phyloP scores from a whole-genome alignment of 2,888 invertebrate species.

The Drosophila neotestacea region DNA sequence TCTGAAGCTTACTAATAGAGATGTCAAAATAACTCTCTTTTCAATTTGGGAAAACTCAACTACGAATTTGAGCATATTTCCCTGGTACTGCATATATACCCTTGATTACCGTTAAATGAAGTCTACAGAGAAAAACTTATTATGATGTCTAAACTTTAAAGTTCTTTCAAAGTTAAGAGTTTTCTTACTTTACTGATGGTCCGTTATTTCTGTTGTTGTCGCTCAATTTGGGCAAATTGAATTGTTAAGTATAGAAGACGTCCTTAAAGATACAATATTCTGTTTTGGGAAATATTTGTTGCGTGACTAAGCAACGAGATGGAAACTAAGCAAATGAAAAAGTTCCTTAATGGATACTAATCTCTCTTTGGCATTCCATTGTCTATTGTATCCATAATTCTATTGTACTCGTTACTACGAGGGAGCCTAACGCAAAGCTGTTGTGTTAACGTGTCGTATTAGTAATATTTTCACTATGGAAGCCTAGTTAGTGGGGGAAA shows the following conservation, averaged over 20 bases:
- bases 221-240: constrained; percentile 48
- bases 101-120: background rate
- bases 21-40: too few species aligned
- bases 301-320: constrained; percentile 51
- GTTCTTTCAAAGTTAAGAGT: constrained; percentile 7
- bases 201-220: constrained; percentile 10
- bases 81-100: background rate
- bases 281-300: constrained; percentile 41
- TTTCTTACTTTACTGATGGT: constrained; percentile 1
- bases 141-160: constrained; percentile 10
- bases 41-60: too few species aligned
- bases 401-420: background rate
- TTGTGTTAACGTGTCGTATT: constrained; percentile 12
- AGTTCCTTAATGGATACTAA: background rate
- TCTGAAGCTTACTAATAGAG: too few species aligned
- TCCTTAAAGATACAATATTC: constrained; percentile 26
- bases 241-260: constrained; percentile 30
- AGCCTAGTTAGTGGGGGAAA: background rate
- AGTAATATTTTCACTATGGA: constrained; percentile 16
- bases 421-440: background rate
- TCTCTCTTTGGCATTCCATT: background rate
- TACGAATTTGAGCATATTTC: background rate
- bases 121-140: constrained; percentile 5
- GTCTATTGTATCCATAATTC: background rate
- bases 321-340: background rate